Base-by-base conservation (phyloP, 1,140 invertebrate species). In the Cataglyphis hispanica region DNA sequence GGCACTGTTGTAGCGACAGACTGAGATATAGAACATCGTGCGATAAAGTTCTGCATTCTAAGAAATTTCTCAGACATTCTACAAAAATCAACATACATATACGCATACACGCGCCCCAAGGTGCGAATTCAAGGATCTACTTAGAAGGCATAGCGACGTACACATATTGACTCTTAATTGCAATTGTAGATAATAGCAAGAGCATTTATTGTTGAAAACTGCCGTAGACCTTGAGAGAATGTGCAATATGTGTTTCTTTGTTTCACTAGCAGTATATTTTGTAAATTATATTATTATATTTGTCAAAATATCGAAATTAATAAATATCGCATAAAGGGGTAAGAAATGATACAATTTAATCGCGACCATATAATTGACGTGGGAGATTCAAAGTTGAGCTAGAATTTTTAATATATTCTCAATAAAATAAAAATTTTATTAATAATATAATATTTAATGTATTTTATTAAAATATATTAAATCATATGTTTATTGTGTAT, bases 101-200 rank as follows among this genome's bases (percentile, higher is more conserved):
- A 31, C 50, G 43, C 66, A 25, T 11, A 5, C 19, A 40, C 10
- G 58, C 50, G 53, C 37, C 25, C 4, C 40, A 83, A 83, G 43
- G 46, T 46, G 25, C n/a, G 60, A 74, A 25, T 81, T 81, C 37
- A 16, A 72, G 6, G 43, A 46, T 53, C 27, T 10, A 72, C 16
- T 16, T 8, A n/a, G 69, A 11, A 7, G 1, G 19, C n/a, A 25
- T 19, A 72, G 67, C 60, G 34, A 74, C 46, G 53, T 31, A 58
- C 50, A 56, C 60, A 61, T 83, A 13, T 74, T 83, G 53, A 46
- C 22, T 72, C 50, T 81, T 81, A 81, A 81, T 46, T 74, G 78
- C 78, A 74, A 83, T 70, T 74, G 78, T 34, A 43, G 37, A 83
- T n/a, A 46, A 74, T n/a, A 31, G 31, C 43, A 25, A 8, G 31